These are phyloP conservation scores for Orchestes rusci DNA, from an alignment of 2,888 invertebrate genomes.

Conservation along the genomic window DNA sequence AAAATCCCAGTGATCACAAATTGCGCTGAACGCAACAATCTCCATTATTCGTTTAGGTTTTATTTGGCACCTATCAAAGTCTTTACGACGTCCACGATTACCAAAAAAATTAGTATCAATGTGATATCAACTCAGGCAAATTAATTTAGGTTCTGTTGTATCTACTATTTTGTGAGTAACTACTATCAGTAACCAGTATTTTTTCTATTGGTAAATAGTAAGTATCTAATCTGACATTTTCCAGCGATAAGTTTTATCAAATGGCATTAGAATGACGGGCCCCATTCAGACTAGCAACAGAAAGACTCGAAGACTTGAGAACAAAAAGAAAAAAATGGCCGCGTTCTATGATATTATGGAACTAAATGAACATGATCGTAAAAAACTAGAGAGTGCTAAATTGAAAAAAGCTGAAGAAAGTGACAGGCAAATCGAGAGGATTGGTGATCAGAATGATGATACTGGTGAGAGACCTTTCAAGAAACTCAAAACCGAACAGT, in stretches of 20 bases:
- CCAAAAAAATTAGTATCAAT: too few relatives aligned
- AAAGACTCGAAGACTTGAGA: constrained; percentile 51
- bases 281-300: constrained; percentile 41
- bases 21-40: too few relatives aligned
- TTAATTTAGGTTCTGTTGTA: too few relatives aligned
- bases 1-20: too few relatives aligned
- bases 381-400: constrained; percentile 33
- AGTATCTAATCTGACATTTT: too few relatives aligned
- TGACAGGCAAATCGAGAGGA: constrained; percentile 21
- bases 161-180: too few relatives aligned
- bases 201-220: too few relatives aligned
- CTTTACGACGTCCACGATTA: too few relatives aligned
- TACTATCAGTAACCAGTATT: too few relatives aligned
- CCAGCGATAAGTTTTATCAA: constrained; percentile 8
- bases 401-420: constrained; percentile 26
- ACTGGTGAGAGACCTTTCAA: constrained; percentile 16
- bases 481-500: constrained; percentile 30
- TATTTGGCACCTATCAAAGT: too few relatives aligned
- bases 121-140: too few relatives aligned
- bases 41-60: too few relatives aligned
- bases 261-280: constrained; percentile 41
- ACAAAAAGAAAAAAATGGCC: constrained; percentile 56
- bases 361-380: constrained; percentile 54
- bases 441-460: neutral
- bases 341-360: constrained; percentile 54